Base-by-base conservation (phyloP, 2,797 vertebrate genomes). In the Muraenolepis orangiensis region DNA sequence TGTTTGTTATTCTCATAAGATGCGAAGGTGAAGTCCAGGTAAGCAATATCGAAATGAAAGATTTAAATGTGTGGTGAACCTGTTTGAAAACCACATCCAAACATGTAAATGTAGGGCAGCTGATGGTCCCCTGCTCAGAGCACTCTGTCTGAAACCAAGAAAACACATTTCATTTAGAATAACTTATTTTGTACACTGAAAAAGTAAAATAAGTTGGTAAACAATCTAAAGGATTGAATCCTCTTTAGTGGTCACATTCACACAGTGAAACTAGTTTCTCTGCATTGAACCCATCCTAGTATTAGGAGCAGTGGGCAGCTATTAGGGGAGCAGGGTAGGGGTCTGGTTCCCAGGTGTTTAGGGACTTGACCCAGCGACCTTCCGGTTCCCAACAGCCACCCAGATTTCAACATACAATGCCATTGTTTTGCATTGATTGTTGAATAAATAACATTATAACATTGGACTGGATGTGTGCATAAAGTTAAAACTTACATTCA, bases 31-130 rank as follows among this genome's bases (percentile, higher is more conserved):
- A 51, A 20, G 16, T 51, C 42, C 42, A 51, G 42, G 57, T 64
- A n/a, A n/a, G 51, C 20, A 26, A 64, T 64, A 26, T 64, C n/a
- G 1, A 64, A 23, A 64, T n/a, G 57, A 64, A 64, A 64, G 74
- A 67, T 78, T 74, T 76, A 76, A 84, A 78, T 82, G 81, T 90
- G 89, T 84, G 91, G 90, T 81, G 73, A 66, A 72, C 46, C 73
- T 72, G 67, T 75, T 74, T 76, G 74, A 74, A 74, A 66, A 88
- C 91, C 91, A 91, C 90, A 91, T 91, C 91, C 90, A 91, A 78
- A 72, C 79, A 91, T 90, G 90, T 86, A 92, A 91, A 91, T 92
- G 70, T 71, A 61, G 6, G 10, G 73, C 11, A 18, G 68, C 74
- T 84, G 73, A 84, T 26, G 13, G 67, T 69, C 77, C 74, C 71